phyloP scores from a whole-genome alignment of 1,140 invertebrate genomes.

The Drosophila sturtevanti region DNA sequence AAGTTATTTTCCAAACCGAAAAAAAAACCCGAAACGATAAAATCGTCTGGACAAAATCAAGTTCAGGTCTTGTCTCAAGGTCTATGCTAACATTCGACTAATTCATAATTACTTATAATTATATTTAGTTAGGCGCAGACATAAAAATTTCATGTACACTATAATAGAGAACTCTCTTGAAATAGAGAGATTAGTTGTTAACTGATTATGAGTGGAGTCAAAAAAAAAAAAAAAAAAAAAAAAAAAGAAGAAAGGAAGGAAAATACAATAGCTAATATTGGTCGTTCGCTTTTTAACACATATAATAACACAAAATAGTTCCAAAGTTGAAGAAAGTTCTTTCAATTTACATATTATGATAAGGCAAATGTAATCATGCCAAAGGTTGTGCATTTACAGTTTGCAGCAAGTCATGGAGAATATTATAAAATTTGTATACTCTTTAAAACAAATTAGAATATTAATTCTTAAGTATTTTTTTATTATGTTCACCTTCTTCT shows the following conservation, averaged over 20 bases:
- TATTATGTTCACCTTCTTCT: too few species aligned
- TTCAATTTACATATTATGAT: background rate
- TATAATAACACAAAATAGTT: too few species aligned
- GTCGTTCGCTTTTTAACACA: too few species aligned
- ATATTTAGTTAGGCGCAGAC: background rate
- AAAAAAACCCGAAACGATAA: background rate
- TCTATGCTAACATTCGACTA: conserved; percentile 1
- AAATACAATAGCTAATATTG: too few species aligned
- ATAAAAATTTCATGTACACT: background rate
- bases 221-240: background rate
- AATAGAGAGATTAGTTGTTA: background rate
- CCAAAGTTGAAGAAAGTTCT: background rate
- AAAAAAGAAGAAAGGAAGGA: background rate
- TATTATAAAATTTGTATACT: background rate
- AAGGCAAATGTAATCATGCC: background rate
- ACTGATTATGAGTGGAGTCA: background rate
- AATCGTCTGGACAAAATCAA: background rate
- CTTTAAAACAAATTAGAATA: too few species aligned
- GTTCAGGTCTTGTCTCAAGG: background rate
- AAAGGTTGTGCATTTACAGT: background rate
- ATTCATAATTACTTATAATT: background rate
- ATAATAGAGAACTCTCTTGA: background rate
- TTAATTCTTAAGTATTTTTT: too few species aligned
- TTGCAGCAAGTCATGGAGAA: background rate
- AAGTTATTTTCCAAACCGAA: background rate